Percentiles rank a stretch among this genome's conserved stretches.
Conservation (phyloP, 1,140 invertebrate species). For the Steinernema feltiae region DNA sequence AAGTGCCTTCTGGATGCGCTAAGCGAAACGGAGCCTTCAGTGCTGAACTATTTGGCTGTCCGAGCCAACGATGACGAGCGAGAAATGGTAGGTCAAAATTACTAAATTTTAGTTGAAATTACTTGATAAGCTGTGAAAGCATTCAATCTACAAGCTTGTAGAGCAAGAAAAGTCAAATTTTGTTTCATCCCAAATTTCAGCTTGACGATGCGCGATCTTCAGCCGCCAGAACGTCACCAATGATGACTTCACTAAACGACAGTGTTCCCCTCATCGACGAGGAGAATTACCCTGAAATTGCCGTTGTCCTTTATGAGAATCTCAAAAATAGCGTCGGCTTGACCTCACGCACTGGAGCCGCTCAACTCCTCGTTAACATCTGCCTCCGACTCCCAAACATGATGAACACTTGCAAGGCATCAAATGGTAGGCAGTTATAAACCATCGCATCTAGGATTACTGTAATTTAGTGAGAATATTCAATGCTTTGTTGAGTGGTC, state of each 20-base stretch:
- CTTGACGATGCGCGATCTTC: constrained; percentile 72
- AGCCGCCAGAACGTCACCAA: constrained; percentile 74
- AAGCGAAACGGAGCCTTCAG: constrained; percentile 73
- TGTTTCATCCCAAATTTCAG: constrained; percentile 43
- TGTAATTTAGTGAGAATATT: too few species aligned
- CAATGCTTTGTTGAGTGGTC: constrained; percentile 69
- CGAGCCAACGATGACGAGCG: constrained; percentile 65
- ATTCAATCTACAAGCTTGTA: neutral
- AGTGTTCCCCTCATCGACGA: constrained; percentile 28
- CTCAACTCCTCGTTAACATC: constrained; percentile 28
- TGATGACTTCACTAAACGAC: constrained; percentile 74
- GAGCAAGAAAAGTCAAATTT: neutral
- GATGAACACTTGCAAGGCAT: constrained; percentile 13
- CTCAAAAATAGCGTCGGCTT: constrained; percentile 27
- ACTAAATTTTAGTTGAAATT: constrained; percentile 39
- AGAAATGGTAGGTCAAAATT: constrained; percentile 23
- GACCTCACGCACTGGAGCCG: constrained; percentile 27
- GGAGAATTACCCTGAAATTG: neutral
- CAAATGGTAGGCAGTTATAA: constrained; percentile 65
- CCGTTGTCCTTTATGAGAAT: constrained; percentile 8
- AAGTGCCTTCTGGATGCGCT: constrained; percentile 76
- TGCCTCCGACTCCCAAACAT: constrained; percentile 30
- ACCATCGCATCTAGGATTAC: too few species aligned
- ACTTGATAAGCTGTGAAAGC: constrained; percentile 62
- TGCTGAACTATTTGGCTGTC: constrained; percentile 73